phyloP scores from a whole-genome alignment of 2,797 vertebrate species.

The Enteromius viviparus region DNA sequence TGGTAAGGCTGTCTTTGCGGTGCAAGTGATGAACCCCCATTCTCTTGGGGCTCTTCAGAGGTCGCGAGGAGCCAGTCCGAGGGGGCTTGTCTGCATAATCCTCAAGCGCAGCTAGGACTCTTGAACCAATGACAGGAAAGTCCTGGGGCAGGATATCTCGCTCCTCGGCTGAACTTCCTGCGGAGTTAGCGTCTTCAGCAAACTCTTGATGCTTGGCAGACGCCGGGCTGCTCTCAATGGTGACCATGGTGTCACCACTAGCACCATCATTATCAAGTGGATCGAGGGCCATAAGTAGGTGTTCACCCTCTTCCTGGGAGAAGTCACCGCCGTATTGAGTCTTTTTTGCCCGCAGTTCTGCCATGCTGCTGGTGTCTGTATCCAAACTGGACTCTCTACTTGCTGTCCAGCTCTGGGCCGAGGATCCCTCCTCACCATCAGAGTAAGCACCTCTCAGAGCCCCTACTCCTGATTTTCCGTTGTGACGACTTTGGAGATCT shows the following conservation, averaged over 20 bases:
- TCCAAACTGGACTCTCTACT: slow-evolving; percentile 87
- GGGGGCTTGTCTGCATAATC: slow-evolving; percentile 74
- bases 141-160: slow-evolving; percentile 78
- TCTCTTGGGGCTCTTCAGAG: slow-evolving; percentile 91
- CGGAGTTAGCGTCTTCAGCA: slow-evolving; percentile 73
- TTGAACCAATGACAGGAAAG: slow-evolving; percentile 71
- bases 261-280: slow-evolving; percentile 65
- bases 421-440: slow-evolving; percentile 84
- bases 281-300: slow-evolving; percentile 75
- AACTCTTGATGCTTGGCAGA: slow-evolving; percentile 69
- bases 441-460: slow-evolving; percentile 74
- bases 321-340: slow-evolving; percentile 75
- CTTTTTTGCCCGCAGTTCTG: slow-evolving; percentile 72
- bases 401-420: slow-evolving; percentile 82
- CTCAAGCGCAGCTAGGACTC: slow-evolving; percentile 61
- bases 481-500: slow-evolving; percentile 79
- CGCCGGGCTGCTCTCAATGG: slow-evolving; percentile 61
- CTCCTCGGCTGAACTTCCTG: slow-evolving; percentile 81
- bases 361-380: slow-evolving; percentile 79
- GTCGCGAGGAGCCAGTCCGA: slow-evolving; percentile 68
- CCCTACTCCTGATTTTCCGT: slow-evolving; percentile 65
- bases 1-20: slow-evolving; percentile 95
- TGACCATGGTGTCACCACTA: slow-evolving; percentile 68
- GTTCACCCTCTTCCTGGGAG: slow-evolving; percentile 78
- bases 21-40: slow-evolving; percentile 97